Base-by-base conservation (phyloP, 2,888 invertebrate species). In the Ophion obscuratus region DNA sequence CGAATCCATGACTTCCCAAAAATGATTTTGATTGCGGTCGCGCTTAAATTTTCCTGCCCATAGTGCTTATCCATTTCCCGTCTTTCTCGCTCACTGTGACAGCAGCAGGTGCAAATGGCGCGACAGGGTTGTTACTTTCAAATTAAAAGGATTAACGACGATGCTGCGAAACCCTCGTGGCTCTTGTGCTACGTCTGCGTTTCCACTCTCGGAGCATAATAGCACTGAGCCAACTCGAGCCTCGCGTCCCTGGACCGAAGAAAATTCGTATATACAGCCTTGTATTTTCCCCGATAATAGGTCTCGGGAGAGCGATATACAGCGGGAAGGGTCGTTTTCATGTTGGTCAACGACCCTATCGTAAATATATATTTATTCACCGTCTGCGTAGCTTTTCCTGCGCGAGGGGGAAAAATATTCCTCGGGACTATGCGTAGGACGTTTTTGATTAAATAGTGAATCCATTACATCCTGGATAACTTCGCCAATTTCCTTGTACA, bases 141-240 rank as follows among this genome's bases (percentile, higher is more conserved):
- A 92, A 92, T 92, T 92, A 92, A 92, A 90, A 89, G 91, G 91
- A 92, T 92, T 92, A 91, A 92, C 91, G 90, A 89, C 87, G 87
- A 88, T 89, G 87, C 85, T 67, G 20, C 57, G 87, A 87, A 86
- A 87, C 76, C 81, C 67, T 47, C 36, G 44, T 31, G 67, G 67
- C 66, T 62, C 53, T 62, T 67, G 62, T 57, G 27, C 68, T 57
- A 64, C 20, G 64, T 71, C 70, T 47, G 27, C 57, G 40, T 75
- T 64, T 70, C 57, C 74, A n/a, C 57, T 68, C 47, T 47, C 61
- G 14, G 20, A 73, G 57, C 10, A 31, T 24, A 67, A 64, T 27
- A 68, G 24, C 71, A 57, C 20, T 59, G 27, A 78, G 31, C 84
- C 68, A 73, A 68, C 76, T 73, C 40, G 31, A 24, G 53, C 59